A percentile compares a stretch with the other conserved stretches of the same genome.
Conservation (phyloP, 2,888 invertebrate genomes). For the Cerceris rybyensis region DNA sequence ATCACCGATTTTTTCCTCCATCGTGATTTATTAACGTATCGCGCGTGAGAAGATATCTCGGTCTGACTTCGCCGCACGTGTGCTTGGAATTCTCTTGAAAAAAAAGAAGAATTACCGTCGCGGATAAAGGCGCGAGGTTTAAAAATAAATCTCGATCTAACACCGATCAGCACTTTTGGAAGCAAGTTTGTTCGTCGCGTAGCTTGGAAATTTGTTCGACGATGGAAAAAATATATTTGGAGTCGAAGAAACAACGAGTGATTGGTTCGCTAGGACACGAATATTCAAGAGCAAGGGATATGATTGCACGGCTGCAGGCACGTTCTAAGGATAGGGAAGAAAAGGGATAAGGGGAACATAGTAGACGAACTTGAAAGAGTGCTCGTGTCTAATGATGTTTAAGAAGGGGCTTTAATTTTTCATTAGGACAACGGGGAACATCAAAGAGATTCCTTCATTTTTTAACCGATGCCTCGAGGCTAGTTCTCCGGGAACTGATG, state of each 20-base stretch:
- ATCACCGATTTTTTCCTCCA: slow-evolving; percentile 65
- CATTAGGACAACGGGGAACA: slow-evolving; percentile 79
- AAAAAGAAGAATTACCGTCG: not conserved
- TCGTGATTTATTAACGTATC: slow-evolving; percentile 67
- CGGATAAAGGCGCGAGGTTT: not conserved
- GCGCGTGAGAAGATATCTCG: slow-evolving; percentile 67
- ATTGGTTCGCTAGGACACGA: slow-evolving; percentile 32
- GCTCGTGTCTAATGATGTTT: slow-evolving; percentile 81
- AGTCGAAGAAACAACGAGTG: not conserved
- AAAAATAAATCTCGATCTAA: not conserved
- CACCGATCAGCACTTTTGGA: not conserved
- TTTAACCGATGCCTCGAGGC: slow-evolving; percentile 78
- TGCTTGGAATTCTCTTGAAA: slow-evolving; percentile 40
- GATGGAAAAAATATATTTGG: not conserved
- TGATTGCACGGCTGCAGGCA: slow-evolving; percentile 61
- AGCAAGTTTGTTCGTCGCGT: not conserved
- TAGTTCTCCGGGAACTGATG: slow-evolving; percentile 64
- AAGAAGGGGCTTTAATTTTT: slow-evolving; percentile 82
- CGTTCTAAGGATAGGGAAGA: slow-evolving; percentile 41
- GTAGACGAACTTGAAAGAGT: slow-evolving; percentile 73
- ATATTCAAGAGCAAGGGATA: slow-evolving; percentile 45
- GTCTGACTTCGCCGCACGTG: slow-evolving; percentile 52
- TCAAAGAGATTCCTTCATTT: slow-evolving; percentile 80
- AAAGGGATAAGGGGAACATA: slow-evolving; percentile 31
- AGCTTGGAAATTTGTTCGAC: not conserved